Conservation (phyloP, 30 jellyfish, hydroid and myxozoan genomes). For the Pelagia noctiluca region DNA sequence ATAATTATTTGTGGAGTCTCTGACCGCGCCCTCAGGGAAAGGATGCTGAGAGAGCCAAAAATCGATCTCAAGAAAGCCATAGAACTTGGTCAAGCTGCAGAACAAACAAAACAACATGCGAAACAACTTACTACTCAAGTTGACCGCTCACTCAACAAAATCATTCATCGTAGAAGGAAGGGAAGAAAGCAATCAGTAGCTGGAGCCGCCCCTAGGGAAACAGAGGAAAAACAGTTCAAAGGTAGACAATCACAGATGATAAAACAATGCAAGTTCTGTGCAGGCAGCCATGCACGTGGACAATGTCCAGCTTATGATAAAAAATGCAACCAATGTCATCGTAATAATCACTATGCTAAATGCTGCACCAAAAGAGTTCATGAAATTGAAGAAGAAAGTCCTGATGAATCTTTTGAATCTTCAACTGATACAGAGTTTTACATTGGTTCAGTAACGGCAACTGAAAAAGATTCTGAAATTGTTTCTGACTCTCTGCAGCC, state of each 20-base stretch:
- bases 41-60: conserved; percentile 69
- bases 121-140: conserved; percentile 53
- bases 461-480: conserved; percentile 30
- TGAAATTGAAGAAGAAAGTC: too few relatives aligned
- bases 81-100: too few relatives aligned
- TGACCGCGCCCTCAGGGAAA: conserved; percentile 50
- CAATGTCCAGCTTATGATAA: conserved; percentile 53
- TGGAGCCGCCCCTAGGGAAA: conserved; percentile 43
- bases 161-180: too few relatives aligned
- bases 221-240: conserved; percentile 31
- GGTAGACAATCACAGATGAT: too few relatives aligned
- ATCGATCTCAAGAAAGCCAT: too few relatives aligned
- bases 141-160: too few relatives aligned
- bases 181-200: too few relatives aligned
- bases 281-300: too few relatives aligned
- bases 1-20: conserved; percentile 58
- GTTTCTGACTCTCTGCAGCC: conserved; percentile 38
- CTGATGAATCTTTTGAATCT: too few relatives aligned
- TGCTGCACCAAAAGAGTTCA: too few relatives aligned
- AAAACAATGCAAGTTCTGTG: too few relatives aligned
- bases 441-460: too few relatives aligned
- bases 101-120: conserved; percentile 49
- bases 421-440: conserved; percentile 44
- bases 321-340: conserved; percentile 36
- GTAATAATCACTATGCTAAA: neutral